These are phyloP conservation scores for Catostomus latipinnis DNA, from an alignment of 2,797 vertebrate species.

Conservation along the genomic window DNA sequence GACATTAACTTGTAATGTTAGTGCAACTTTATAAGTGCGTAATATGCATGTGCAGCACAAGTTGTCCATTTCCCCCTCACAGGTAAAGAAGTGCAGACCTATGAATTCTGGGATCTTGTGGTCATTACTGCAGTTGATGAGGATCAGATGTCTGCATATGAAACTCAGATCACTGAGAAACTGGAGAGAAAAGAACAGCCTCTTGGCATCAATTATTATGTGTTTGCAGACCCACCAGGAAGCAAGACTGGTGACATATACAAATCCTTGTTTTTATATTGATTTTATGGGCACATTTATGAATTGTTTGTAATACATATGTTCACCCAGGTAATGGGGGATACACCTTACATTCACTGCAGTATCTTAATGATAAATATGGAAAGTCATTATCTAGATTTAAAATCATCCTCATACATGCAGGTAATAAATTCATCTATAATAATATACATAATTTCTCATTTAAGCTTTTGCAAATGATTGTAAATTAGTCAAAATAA, in stretches of 20 bases:
- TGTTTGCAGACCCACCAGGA: conserved; percentile 87
- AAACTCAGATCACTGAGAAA: conserved; percentile 84
- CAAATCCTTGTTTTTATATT: not conserved
- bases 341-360: conserved; percentile 87
- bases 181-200: conserved; percentile 82
- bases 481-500: not conserved
- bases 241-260: conserved; percentile 84
- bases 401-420: conserved; percentile 90
- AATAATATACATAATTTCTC: not conserved
- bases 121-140: conserved; percentile 85
- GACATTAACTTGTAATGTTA: not conserved
- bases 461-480: not conserved
- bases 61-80: not conserved
- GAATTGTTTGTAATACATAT: not conserved
- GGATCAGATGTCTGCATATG: conserved; percentile 82
- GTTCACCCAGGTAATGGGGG: conserved; percentile 90
- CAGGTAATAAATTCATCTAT: conserved; percentile 76
- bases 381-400: conserved; percentile 79
- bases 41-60: too few relatives aligned
- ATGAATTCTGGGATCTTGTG: conserved; percentile 89
- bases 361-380: conserved; percentile 79
- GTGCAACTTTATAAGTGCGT: too few relatives aligned
- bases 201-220: conserved; percentile 80
- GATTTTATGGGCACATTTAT: not conserved
- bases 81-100: conserved; percentile 75